Evolutionary conservation across 2,888 invertebrate species (phyloP).

Genomic region (Himalopsyche tibetana): DNA sequence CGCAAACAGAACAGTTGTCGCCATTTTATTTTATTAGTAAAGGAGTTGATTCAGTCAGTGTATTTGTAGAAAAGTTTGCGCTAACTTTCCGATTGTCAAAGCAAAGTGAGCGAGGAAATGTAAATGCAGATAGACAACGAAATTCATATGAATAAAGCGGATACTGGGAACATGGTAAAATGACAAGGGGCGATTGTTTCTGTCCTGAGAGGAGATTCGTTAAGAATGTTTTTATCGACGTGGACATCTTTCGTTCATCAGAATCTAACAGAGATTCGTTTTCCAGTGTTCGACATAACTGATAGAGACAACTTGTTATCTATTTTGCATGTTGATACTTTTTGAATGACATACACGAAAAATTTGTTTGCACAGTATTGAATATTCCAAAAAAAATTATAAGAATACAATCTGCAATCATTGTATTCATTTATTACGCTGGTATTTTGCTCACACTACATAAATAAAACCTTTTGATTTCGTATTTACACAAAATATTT

Average conservation of each 20-base stretch:
- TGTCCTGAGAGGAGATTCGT: not conserved
- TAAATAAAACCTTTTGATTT: too few relatives aligned
- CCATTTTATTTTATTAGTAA: slow-evolving; percentile 12
- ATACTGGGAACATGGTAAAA: slow-evolving; percentile 3
- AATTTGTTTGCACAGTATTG: too few relatives aligned
- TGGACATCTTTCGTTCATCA: not conserved
- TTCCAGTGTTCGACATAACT: not conserved
- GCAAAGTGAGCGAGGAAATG: slow-evolving; percentile 35
- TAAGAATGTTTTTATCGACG: not conserved
- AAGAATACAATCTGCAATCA: not conserved
- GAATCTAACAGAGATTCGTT: not conserved
- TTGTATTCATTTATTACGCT: too few relatives aligned
- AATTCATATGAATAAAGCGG: slow-evolving; percentile 38
- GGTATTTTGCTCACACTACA: too few relatives aligned
- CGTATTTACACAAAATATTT: too few relatives aligned
- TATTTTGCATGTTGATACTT: not conserved
- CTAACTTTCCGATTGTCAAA: slow-evolving; percentile 36
- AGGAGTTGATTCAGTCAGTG: not conserved
- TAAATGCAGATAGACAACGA: slow-evolving; percentile 11
- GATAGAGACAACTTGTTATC: not conserved
- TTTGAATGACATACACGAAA: too few relatives aligned
- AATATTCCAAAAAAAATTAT: not conserved
- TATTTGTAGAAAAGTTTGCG: slow-evolving; percentile 3
- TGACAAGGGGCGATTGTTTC: slow-evolving; percentile 32
- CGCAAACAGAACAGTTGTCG: slow-evolving; percentile 35